Percentiles rank a stretch among this genome's conserved stretches.
Conservation (phyloP, 2,888 invertebrate species). For the Drosophila atroscutellata region DNA sequence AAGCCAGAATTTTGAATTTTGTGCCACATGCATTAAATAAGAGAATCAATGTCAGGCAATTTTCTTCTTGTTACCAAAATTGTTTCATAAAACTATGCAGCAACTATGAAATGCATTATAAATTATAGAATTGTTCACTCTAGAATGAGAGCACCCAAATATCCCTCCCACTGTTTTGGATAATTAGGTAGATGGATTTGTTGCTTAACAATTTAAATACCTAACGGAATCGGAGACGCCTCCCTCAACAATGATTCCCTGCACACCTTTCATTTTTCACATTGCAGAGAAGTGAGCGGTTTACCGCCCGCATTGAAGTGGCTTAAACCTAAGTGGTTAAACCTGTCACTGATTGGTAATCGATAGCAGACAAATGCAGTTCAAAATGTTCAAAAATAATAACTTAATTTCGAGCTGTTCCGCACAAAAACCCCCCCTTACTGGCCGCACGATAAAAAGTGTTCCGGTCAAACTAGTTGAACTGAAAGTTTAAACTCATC, state of each 20-base stretch:
- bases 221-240: neutral
- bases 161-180: too few relatives aligned
- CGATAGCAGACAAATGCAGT: slow-evolving; percentile 43
- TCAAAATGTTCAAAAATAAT: slow-evolving; percentile 54
- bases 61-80: neutral
- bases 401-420: slow-evolving; percentile 51
- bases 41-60: neutral
- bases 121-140: neutral
- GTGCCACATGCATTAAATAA: neutral
- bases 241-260: neutral
- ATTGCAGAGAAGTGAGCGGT: neutral
- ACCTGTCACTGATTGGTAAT: slow-evolving; percentile 47
- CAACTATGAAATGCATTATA: neutral
- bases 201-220: neutral
- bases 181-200: neutral
- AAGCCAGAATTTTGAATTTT: neutral
- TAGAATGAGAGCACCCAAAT: neutral
- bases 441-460: slow-evolving; percentile 17
- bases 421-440: neutral
- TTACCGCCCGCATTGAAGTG: slow-evolving; percentile 5
- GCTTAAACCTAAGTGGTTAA: slow-evolving; percentile 10
- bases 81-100: neutral
- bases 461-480: slow-evolving; percentile 46
- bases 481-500: slow-evolving; percentile 4
- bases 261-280: neutral